Evolutionary conservation across 53 echinoderm and acorn worm species (phyloP).

Genomic region (Astropecten irregularis): DNA sequence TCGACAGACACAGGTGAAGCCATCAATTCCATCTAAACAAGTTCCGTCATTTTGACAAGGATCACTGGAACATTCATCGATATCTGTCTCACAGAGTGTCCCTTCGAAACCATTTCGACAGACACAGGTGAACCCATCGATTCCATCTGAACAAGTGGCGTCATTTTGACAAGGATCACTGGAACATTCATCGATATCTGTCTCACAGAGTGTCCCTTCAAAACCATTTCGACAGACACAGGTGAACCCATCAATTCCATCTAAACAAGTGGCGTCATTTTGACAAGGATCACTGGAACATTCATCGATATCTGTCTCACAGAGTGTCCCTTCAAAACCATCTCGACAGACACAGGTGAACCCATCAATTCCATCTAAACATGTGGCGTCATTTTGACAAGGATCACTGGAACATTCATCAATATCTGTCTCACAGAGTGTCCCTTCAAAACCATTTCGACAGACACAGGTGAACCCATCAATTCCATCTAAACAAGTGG

Average conservation of each 20-base stretch:
- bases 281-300: slow-evolving; percentile 29
- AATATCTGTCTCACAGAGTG: slow-evolving; percentile 9
- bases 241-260: background rate
- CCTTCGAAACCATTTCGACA: slow-evolving; percentile 34
- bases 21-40: slow-evolving; percentile 6
- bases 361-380: background rate
- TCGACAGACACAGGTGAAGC: slow-evolving; percentile 4
- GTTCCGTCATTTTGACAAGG: slow-evolving; percentile 20
- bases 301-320: slow-evolving; percentile 34
- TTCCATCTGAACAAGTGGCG: slow-evolving; percentile 18
- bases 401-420: slow-evolving; percentile 24
- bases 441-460: slow-evolving; percentile 24
- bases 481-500: slow-evolving; percentile 30
- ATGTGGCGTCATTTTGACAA: slow-evolving; percentile 29
- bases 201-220: slow-evolving; percentile 15
- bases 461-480: slow-evolving; percentile 16
- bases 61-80: slow-evolving; percentile 14
- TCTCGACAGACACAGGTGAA: slow-evolving; percentile 9
- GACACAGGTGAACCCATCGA: background rate
- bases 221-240: slow-evolving; percentile 25
- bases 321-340: slow-evolving; percentile 26
- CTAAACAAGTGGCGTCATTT: slow-evolving; percentile 33
- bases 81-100: background rate
- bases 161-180: slow-evolving; percentile 19
- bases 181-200: slow-evolving; percentile 35